These are phyloP conservation scores for Electrophaes corylata DNA, from an alignment of 2,888 invertebrate genomes.

Conservation along the genomic window DNA sequence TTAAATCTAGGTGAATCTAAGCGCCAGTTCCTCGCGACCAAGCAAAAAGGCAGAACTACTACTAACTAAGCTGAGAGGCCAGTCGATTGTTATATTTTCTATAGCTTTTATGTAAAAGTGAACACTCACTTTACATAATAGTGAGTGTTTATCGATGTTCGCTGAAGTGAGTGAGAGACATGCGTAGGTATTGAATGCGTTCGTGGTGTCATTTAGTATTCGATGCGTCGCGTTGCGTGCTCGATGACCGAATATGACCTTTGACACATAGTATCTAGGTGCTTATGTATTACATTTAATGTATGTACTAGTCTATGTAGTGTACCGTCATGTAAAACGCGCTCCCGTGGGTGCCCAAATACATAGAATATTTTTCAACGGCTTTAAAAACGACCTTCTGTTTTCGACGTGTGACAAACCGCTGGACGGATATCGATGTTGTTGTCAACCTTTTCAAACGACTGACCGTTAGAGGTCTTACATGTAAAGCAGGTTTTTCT, in stretches of 20 bases:
- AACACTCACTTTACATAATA: no score
- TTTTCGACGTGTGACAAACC: constrained; percentile 26
- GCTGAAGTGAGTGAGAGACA: constrained; percentile 16
- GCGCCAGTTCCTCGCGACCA: no score
- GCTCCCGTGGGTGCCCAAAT: background rate
- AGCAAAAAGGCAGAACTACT: no score
- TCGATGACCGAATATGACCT: constrained; percentile 25
- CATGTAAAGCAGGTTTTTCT: constrained; percentile 4
- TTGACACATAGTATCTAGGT: constrained; percentile 5
- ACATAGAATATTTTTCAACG: constrained; percentile 17
- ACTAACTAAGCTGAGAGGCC: no score
- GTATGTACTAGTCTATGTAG: background rate
- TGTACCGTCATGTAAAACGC: background rate
- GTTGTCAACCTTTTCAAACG: constrained; percentile 24
- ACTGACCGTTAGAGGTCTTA: constrained; percentile 6
- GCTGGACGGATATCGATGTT: constrained; percentile 22
- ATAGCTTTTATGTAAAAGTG: background rate
- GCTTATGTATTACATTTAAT: background rate
- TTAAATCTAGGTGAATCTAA: no score
- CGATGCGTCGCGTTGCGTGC: constrained; percentile 11
- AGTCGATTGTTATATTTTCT: no score
- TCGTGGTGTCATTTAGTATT: constrained; percentile 23
- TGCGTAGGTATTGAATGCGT: constrained; percentile 15
- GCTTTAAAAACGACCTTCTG: constrained; percentile 18
- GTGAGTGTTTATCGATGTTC: constrained; percentile 6